Conservation (phyloP, 2,113 vertebrate genomes). For the Prietella phreatophila region DNA sequence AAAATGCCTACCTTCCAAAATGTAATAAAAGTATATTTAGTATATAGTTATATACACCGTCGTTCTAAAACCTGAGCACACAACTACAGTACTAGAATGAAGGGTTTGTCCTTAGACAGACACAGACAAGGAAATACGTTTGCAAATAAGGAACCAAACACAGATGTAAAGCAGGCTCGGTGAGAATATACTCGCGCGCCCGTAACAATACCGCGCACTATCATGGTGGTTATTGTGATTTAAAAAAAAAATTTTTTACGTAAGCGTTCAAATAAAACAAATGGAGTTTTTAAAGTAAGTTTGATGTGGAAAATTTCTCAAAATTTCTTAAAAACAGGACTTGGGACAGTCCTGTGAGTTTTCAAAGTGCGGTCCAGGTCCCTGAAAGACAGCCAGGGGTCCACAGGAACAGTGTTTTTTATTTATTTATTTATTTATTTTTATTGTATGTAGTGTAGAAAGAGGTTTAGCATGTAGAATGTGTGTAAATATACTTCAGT, state of each 20-base stretch:
- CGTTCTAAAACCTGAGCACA: background rate
- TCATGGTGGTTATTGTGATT: background rate
- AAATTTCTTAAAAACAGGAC: too few relatives aligned
- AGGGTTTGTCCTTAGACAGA: background rate
- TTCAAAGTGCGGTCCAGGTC: background rate
- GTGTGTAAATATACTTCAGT: too few relatives aligned
- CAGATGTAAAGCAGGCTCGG: background rate
- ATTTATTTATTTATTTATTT: too few relatives aligned
- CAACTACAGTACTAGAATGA: background rate
- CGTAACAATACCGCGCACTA: background rate
- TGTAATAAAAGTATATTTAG: background rate
- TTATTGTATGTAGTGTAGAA: too few relatives aligned
- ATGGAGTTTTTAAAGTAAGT: background rate
- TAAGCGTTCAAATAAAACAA: background rate
- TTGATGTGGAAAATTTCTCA: background rate
- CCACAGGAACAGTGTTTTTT: too few relatives aligned
- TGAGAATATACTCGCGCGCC: background rate
- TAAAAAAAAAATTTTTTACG: background rate
- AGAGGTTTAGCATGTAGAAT: too few relatives aligned
- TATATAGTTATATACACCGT: background rate
- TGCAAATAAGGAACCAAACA: slow-evolving; percentile 1
- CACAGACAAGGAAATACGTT: background rate
- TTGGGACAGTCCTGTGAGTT: background rate
- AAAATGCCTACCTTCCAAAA: background rate
- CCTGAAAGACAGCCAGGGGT: background rate